These are phyloP conservation scores for Chelonoidis abingdonii DNA, from an alignment of 2,113 vertebrate species.

Conservation along the genomic window DNA sequence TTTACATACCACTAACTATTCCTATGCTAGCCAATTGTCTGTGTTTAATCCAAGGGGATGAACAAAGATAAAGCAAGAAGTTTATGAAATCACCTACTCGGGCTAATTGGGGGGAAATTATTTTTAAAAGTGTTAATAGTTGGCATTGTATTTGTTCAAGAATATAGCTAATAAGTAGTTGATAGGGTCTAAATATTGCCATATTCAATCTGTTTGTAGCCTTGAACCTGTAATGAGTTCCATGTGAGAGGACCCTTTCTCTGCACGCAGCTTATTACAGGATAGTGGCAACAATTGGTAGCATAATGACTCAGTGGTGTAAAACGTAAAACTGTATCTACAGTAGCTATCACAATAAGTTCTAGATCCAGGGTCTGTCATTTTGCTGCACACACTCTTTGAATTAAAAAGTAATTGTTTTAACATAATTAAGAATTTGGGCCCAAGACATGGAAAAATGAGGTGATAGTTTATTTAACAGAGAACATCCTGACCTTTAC, in stretches of 20 bases:
- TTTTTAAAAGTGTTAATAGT: background rate
- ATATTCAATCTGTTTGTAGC: background rate
- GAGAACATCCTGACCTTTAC: background rate
- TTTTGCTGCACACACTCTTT: background rate
- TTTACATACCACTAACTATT: constrained; percentile 49
- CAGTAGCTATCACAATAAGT: background rate
- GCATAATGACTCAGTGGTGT: background rate
- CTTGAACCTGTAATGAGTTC: background rate
- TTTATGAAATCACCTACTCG: background rate
- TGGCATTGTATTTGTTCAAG: background rate
- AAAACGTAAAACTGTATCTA: background rate
- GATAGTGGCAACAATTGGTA: background rate
- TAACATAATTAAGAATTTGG: background rate
- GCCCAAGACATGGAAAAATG: background rate
- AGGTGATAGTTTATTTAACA: background rate
- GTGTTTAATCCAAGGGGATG: constrained; percentile 8
- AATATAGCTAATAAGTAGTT: background rate
- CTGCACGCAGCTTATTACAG: background rate
- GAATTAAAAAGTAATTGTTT: background rate
- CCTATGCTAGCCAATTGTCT: background rate
- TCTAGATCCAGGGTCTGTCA: background rate
- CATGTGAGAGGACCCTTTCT: background rate
- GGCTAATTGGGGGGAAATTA: background rate
- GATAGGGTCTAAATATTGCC: background rate
- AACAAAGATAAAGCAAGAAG: constrained; percentile 14